These are phyloP conservation scores for Oreochromis mossambicus DNA, from an alignment of 2,797 vertebrate genomes.

Conservation along the genomic window DNA sequence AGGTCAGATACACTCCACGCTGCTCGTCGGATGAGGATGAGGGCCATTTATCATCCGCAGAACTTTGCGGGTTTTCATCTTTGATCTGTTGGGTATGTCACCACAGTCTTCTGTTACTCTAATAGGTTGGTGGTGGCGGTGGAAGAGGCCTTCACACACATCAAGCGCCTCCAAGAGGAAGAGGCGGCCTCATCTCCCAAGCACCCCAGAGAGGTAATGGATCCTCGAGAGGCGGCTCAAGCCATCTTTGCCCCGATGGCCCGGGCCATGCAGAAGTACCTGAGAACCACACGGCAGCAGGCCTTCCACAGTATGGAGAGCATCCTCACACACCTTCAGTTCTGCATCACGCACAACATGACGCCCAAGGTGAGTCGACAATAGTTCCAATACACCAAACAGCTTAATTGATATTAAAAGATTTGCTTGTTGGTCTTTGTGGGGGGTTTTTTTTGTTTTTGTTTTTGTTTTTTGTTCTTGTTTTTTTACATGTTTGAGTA, in stretches of 20 bases:
- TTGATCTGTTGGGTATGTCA: background rate
- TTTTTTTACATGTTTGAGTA: background rate
- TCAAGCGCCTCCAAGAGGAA: constrained; percentile 88
- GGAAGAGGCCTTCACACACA: constrained; percentile 93
- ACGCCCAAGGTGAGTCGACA: constrained; percentile 81
- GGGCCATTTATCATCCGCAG: background rate
- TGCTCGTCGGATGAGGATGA: background rate
- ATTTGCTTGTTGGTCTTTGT: background rate
- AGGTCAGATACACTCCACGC: constrained; percentile 69
- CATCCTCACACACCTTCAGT: constrained; percentile 92
- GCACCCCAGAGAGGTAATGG: constrained; percentile 88
- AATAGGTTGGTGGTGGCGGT: constrained; percentile 88
- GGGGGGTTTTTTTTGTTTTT: background rate
- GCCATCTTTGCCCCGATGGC: constrained; percentile 95
- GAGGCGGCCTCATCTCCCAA: constrained; percentile 74
- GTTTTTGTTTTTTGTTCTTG: background rate
- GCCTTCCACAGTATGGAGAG: constrained; percentile 97
- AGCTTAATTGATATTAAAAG: background rate
- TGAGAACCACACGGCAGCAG: constrained; percentile 89
- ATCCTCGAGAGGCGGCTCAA: constrained; percentile 89
- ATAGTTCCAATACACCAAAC: background rate
- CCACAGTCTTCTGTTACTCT: background rate
- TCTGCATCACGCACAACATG: constrained; percentile 96
- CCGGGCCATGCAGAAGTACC: constrained; percentile 93
- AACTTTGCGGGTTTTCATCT: background rate